Percentiles rank a stretch among this genome's conserved stretches.
Evolutionary conservation across 2,888 invertebrate genomes (phyloP).

Genomic region (Eilema griseolum): DNA sequence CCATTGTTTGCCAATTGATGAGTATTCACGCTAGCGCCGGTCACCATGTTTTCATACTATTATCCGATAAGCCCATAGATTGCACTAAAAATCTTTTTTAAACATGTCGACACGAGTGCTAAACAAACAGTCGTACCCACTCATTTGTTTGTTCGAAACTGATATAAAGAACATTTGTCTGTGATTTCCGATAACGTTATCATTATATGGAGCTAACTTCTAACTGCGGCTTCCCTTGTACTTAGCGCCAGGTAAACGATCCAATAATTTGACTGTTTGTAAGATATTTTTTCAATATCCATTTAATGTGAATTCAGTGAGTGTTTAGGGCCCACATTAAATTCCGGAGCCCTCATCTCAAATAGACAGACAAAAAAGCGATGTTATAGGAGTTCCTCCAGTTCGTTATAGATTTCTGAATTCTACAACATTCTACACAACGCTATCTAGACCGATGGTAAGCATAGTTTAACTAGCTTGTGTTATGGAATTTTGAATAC

Average conservation of each 20-base stretch:
- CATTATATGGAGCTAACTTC: not conserved
- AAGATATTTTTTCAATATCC: too few species aligned
- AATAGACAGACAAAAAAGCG: too few species aligned
- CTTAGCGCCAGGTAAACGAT: not conserved
- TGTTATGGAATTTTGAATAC: too few species aligned
- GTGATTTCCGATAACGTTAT: constrained; percentile 15
- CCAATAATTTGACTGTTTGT: too few species aligned
- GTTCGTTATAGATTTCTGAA: too few species aligned
- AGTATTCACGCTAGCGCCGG: not conserved
- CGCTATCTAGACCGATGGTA: too few species aligned
- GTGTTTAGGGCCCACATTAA: too few species aligned
- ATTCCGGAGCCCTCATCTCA: too few species aligned
- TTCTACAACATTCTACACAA: too few species aligned
- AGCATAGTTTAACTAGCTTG: too few species aligned
- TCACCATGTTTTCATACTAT: not conserved
- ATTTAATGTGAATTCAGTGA: too few species aligned
- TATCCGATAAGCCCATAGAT: not conserved
- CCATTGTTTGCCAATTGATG: not conserved
- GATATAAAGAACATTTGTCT: constrained; percentile 4
- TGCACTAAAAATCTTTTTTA: not conserved
- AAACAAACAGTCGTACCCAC: not conserved
- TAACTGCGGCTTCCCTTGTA: not conserved
- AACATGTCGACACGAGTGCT: constrained; percentile 13
- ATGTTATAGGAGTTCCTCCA: too few species aligned
- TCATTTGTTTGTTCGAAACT: not conserved